Evolutionary conservation across 2,113 vertebrate genomes (phyloP).

Genomic region (Neopipo cinnamomea): DNA sequence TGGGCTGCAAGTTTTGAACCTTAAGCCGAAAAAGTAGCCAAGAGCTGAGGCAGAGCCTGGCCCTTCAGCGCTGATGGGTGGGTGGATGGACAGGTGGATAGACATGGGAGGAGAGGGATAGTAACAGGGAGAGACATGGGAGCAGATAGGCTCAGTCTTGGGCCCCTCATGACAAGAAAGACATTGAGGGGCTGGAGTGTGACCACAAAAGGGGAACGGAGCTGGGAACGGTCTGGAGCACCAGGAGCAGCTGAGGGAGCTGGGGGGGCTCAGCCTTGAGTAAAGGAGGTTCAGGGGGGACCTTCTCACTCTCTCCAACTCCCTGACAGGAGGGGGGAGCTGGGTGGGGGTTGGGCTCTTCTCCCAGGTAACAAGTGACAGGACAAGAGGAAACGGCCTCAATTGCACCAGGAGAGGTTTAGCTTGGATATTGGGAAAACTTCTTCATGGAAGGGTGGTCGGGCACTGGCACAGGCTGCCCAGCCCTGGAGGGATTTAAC

Average conservation of each 20-base stretch:
- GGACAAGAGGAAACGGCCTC: neutral
- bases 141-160: neutral
- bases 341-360: fast-evolving
- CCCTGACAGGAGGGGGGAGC: neutral
- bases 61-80: neutral
- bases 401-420: neutral
- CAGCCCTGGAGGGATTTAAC: neutral
- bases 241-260: neutral
- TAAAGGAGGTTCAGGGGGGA: neutral
- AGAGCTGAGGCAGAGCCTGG: neutral
- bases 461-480: neutral
- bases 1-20: neutral
- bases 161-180: neutral
- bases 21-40: neutral
- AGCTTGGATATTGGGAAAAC: neutral
- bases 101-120: too few relatives aligned
- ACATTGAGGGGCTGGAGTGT: neutral
- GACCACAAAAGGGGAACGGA: neutral
- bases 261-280: neutral
- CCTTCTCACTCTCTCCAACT: neutral
- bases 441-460: neutral
- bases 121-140: fast-evolving
- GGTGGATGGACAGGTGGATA: fast-evolving
- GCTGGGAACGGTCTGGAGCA: neutral
- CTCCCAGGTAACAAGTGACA: too few relatives aligned